Evolutionary conservation across 2,113 vertebrate genomes (phyloP).

Genomic region (Shinisaurus crocodilurus): DNA sequence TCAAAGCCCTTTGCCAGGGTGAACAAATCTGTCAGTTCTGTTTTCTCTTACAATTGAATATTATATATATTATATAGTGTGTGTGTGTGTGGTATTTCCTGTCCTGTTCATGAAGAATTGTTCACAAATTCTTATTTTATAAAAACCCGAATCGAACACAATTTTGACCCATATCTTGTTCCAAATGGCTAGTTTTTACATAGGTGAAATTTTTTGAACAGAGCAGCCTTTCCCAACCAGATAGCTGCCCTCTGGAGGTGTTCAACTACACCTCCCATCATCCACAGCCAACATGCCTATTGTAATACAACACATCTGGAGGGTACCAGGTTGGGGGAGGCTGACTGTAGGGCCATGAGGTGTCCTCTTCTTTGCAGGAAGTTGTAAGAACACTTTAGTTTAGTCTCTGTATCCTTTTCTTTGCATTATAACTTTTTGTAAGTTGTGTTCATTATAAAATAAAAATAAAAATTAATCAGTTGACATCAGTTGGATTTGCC

Average conservation of each 20-base stretch:
- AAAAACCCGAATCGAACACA: too few species aligned
- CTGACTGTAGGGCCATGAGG: background rate
- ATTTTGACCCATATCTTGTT: background rate
- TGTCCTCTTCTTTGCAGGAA: conserved; percentile 5
- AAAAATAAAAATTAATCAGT: conserved; percentile 20
- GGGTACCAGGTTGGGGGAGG: background rate
- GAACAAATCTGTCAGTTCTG: background rate
- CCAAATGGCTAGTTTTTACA: background rate
- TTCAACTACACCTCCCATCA: too few species aligned
- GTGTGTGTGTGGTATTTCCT: too few species aligned
- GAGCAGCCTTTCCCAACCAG: background rate
- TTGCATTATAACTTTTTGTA: background rate
- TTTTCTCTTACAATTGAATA: background rate
- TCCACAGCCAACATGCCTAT: background rate
- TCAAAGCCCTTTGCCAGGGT: background rate
- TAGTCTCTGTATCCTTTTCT: background rate
- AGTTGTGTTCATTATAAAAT: conserved; percentile 19
- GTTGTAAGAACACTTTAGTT: background rate
- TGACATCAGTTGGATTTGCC: background rate
- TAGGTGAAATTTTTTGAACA: background rate
- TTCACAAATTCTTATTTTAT: too few species aligned
- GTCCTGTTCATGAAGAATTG: too few species aligned
- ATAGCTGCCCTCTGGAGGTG: too few species aligned
- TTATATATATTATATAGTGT: too few species aligned
- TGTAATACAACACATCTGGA: background rate